Evolutionary conservation across 1,140 invertebrate genomes (phyloP), one percentile per base, ranked within the genome.

Genomic region (Macrobrachium nipponense): DNA sequence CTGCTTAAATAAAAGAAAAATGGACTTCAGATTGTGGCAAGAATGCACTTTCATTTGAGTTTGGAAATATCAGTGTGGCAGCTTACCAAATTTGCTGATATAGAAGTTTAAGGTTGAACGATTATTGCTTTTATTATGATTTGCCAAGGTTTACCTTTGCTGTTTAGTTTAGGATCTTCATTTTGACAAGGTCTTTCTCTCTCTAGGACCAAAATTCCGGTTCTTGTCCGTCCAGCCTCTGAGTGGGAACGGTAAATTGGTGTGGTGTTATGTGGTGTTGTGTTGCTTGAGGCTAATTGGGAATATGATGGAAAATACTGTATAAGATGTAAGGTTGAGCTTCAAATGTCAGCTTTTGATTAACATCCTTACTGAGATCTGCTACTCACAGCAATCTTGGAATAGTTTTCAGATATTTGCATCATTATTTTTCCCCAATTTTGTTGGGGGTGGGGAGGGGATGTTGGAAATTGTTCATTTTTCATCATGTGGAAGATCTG

Each of bases 161-260:
- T 18, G 10, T 43, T 66, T 62, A 20, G 51, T 61, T 75, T 61
- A n/a, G 23, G 60, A n/a, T 12, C 68, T 60, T 75, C 59, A 20
- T 61, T 68, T 66, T 82, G 51, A 73, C 61, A 60, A 78, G 77
- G 84, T 86, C 59, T 82, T 64, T 87, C 58, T 82, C 61, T 77
- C 79, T 87, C 66, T 87, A 87, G 85, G 85, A 87, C 85, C 79
- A 87, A 77, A 87, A 87, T 87, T 27, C 85, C 85, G 80, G 85
- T 87, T 81, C 80, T 87, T 87, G 85, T 81, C 70, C 66, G 79
- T 77, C 73, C 85, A 70, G 79, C 80, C 79, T 81, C 85, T 77
- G 85, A 87, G 81, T 82, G 79, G 85, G 85, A 81, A 87, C 85
- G 85, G 85, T 87, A 87, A 87, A 80, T 82, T 77, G 27, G 82